Evolutionary conservation across 2,113 vertebrate species (phyloP), one percentile per base, ranked within the genome.

Genomic region (Phylloscopus trochiloides): DNA sequence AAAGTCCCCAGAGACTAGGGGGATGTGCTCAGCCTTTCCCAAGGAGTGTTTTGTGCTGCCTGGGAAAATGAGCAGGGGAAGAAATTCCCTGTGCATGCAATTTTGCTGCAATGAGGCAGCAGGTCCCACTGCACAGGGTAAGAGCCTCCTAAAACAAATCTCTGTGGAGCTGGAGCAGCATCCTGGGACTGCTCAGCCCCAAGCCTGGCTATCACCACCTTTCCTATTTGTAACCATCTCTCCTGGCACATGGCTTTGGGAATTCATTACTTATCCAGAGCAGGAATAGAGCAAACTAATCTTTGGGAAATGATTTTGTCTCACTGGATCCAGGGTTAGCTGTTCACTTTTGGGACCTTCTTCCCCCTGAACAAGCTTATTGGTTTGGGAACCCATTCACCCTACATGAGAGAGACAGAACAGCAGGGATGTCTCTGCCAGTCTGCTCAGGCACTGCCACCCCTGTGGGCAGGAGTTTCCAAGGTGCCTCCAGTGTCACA

Each of bases 241-340:
- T 76, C 58, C 82, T 70, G 34, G 50, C 32, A 85, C 29, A 31
- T 28, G 21, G 66, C 54, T 92, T 86, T 86, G 34, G 85, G 78
- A 85, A 91, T 73, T 88, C 24, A 29, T 26, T 36, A 5, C 62
- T 87, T 75, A 75, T 40, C 45, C 0, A 0, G 67, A 91, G 32
- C 4, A 12, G 14, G 9, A 9, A n/a, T 12, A 92, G 28, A 84
- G 36, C 25, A 90, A 87, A 62, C 11, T 73, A 50, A 86, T 66
- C 26, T 77, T 88, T 86, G 48, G 43, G 42, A 88, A 78, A 48
- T 17, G 32, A 80, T 59, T 92, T 92, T 55, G 1, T 65, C 63
- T 51, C 43, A 55, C 0, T 2, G 21, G 34, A 88, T 91, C 45
- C 34, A 73, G 84, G 21, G 34, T 50, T 58, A 87, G 66, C 38